Percentiles rank a stretch among this genome's conserved stretches.
These are phyloP conservation scores for Megaceryle torquata DNA, from an alignment of 2,113 vertebrate genomes.

Conservation along the genomic window DNA sequence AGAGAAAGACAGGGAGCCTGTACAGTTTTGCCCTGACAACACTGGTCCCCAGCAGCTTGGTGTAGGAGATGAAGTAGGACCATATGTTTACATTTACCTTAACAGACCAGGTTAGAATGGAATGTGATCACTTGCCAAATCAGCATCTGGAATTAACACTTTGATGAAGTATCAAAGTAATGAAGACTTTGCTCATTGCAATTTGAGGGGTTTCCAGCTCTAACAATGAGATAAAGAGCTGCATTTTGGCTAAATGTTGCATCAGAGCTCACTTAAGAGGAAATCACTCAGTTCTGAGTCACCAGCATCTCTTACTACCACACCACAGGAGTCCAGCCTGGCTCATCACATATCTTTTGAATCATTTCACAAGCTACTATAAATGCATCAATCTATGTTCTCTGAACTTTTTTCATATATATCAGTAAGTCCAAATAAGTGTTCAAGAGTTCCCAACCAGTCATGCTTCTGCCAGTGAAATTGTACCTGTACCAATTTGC, in stretches of 20 bases:
- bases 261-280: neutral
- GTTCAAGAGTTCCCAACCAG: neutral
- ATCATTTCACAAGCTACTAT: neutral
- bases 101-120: neutral
- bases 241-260: neutral
- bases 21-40: neutral
- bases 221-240: too few relatives aligned
- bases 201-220: neutral
- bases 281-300: neutral
- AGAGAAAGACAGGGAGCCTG: neutral
- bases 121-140: neutral
- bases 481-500: neutral
- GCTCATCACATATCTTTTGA: neutral
- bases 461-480: neutral
- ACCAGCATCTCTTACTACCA: neutral
- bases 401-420: neutral
- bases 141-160: neutral
- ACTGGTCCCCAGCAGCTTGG: neutral
- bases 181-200: neutral
- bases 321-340: neutral
- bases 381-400: neutral
- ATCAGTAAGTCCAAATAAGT: neutral
- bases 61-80: neutral
- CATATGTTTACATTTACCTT: neutral
- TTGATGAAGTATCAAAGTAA: neutral